Evolutionary conservation across 2,888 invertebrate genomes (phyloP).

Genomic region (Chesias legatella): DNA sequence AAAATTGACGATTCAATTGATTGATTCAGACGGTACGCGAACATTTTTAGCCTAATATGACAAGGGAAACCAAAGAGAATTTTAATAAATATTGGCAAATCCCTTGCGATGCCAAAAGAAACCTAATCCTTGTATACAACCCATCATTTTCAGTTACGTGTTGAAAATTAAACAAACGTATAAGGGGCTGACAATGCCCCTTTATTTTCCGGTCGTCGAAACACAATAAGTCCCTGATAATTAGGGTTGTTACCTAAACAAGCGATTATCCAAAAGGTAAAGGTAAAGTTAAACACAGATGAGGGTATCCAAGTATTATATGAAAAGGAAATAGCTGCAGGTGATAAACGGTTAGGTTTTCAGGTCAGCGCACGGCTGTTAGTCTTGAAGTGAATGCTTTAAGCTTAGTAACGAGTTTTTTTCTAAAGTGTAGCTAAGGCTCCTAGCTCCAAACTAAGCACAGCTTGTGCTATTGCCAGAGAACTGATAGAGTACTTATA

Average conservation of each 20-base stretch:
- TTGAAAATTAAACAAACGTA: constrained; percentile 4
- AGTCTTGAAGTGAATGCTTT: constrained; percentile 1
- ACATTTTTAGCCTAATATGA: no score
- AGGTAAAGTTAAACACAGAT: constrained; percentile 15
- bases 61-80: no score
- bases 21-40: no score
- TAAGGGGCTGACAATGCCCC: constrained; percentile 3
- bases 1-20: no score
- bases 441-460: no score
- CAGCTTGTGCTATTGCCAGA: no score
- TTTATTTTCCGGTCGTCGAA: constrained; percentile 9
- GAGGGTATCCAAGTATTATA: constrained; percentile 30
- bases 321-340: constrained; percentile 31
- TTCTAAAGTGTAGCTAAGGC: no score
- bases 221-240: constrained; percentile 16
- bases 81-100: no score
- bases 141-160: constrained; percentile 1
- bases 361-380: constrained; percentile 16
- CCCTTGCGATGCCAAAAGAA: no score
- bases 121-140: no score
- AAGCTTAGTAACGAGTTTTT: background rate
- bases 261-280: constrained; percentile 8
- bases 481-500: no score
- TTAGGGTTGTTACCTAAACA: constrained; percentile 19
- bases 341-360: constrained; percentile 28